Base-by-base conservation (phyloP, 2,113 vertebrate species). In the Xiphias gladius region DNA sequence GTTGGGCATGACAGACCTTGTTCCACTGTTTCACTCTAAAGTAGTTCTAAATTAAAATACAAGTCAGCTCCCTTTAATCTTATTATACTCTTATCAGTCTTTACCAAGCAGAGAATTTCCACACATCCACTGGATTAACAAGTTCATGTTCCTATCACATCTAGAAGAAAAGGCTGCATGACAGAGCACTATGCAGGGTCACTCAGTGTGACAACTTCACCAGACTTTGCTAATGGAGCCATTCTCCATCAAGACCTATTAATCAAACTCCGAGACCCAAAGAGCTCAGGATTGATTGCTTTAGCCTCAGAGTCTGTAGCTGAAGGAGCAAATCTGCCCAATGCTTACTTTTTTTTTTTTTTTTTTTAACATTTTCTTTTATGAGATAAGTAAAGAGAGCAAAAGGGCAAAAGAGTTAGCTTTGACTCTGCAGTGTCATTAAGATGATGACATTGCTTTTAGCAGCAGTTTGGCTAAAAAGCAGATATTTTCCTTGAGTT, bases 251-350 rank as follows among this genome's bases (percentile, higher is more conserved):
- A n/a, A 48, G 72, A 39, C 69, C 64, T 62, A 86, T 89, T 88
- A 86, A 88, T 86, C 85, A 88, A 83, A 77, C 79, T 35, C 28
- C 5, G 24, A 46, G 57, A 79, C 39, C 61, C 73, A 58, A 24
- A 68, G 64, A 87, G 81, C 68, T 82, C 30, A 74, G 59, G 62
- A 86, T 41, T 86, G 84, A 86, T 87, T 83, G 82, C 79, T 66
- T 73, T 48, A 70, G 79, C 76, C 75, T 63, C 54, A 13, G 65
- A 85, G 67, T 35, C 48, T 61, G 37, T 20, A 52, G 80, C 81
- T 61, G 65, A 35, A 82, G 39, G 59, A 83, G 65, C 22, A 73
- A 77, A 79, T 70, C 65, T 79, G 64, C 57, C 54, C 64, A 54
- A 50, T 82, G 59, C 43, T 37, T 58, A 69, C 32, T n/a, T 57